Evolutionary conservation across 2,113 vertebrate species (phyloP).

Genomic region (Pseudois nayaur): DNA sequence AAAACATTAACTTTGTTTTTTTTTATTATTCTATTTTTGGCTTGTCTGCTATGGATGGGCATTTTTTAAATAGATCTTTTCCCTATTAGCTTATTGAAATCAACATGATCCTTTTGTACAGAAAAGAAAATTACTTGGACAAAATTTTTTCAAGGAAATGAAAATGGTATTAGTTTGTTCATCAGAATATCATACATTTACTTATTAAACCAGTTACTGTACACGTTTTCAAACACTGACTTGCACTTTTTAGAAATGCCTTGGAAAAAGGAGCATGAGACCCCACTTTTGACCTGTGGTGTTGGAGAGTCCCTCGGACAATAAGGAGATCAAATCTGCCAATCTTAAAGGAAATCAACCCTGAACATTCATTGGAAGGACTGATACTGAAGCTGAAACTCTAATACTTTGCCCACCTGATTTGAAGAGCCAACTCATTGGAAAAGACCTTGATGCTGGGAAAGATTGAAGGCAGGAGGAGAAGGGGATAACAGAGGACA

Average conservation of each 20-base stretch:
- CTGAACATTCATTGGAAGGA: background rate
- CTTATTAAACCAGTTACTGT: background rate
- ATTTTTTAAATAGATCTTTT: background rate
- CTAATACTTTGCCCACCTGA: background rate
- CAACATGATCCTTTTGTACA: background rate
- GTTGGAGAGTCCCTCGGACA: background rate
- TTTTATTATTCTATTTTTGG: background rate
- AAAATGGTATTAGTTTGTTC: background rate
- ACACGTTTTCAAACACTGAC: background rate
- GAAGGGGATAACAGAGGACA: background rate
- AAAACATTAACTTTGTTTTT: background rate
- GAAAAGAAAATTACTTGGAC: background rate
- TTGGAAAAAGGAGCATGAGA: background rate
- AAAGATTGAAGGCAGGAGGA: background rate
- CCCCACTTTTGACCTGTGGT: background rate
- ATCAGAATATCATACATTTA: background rate
- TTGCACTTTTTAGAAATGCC: background rate
- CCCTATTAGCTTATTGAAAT: background rate
- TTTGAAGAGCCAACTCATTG: rapidly evolving
- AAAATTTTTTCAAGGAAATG: background rate
- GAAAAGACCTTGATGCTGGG: background rate
- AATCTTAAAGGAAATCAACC: background rate
- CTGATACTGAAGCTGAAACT: background rate
- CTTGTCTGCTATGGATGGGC: background rate
- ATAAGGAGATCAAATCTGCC: background rate